phyloP scores from a whole-genome alignment of 92 coral and sea anemone species.

The Umimayanthus kanabou region DNA sequence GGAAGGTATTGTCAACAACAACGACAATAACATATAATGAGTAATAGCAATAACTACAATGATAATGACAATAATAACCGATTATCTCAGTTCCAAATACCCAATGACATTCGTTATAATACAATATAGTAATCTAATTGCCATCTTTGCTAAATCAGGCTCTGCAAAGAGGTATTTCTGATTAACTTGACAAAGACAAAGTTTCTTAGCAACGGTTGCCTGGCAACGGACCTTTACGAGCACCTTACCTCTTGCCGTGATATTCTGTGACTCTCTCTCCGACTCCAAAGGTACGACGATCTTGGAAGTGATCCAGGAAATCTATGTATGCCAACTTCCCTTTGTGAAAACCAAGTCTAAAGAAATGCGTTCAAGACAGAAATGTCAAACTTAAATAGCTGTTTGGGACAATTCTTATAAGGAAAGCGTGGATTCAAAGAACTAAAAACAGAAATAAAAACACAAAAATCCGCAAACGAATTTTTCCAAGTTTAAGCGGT shows the following conservation, averaged over 20 bases:
- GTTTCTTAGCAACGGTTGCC: neutral
- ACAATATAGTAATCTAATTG: too few relatives aligned
- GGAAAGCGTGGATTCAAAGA: neutral
- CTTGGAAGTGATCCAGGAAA: conserved; percentile 88
- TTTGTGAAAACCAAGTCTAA: conserved; percentile 88
- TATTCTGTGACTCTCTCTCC: conserved; percentile 70
- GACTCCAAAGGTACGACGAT: conserved; percentile 79
- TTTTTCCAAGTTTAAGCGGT: neutral
- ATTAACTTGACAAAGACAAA: neutral
- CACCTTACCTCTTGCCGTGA: conserved; percentile 71
- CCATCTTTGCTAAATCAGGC: too few relatives aligned
- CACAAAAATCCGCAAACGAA: neutral
- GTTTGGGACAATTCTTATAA: neutral
- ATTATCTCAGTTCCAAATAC: too few relatives aligned
- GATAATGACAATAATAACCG: neutral
- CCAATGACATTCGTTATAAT: too few relatives aligned
- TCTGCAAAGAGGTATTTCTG: neutral
- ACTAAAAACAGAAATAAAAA: too few relatives aligned
- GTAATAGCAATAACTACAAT: neutral
- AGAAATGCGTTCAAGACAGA: neutral
- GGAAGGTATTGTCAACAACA: neutral
- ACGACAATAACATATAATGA: neutral
- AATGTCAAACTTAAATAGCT: neutral
- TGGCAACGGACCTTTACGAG: neutral
- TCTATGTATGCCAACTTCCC: conserved; percentile 83